These are phyloP conservation scores for Nannoperca obscura DNA, from an alignment of 2,797 vertebrate genomes.

Conservation along the genomic window DNA sequence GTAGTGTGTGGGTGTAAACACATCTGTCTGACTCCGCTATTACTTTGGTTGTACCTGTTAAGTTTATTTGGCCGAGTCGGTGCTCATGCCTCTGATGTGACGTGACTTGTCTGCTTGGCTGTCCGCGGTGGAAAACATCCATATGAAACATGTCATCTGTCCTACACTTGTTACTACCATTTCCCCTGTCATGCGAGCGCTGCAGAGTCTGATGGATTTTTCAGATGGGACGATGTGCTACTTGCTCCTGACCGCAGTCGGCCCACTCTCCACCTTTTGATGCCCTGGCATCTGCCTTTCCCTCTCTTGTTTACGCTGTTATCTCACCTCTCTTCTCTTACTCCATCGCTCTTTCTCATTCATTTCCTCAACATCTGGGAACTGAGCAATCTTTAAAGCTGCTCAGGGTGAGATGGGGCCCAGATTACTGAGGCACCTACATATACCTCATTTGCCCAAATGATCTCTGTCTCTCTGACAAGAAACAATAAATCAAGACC, in stretches of 20 bases:
- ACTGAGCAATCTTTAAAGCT: neutral
- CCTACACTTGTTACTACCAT: conserved; percentile 61
- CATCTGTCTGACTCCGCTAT: too few species aligned
- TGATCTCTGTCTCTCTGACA: neutral
- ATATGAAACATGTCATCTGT: conserved; percentile 74
- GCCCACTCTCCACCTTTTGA: conserved; percentile 39
- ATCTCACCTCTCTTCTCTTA: conserved; percentile 20
- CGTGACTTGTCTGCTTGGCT: conserved; percentile 57
- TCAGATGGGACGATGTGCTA: conserved; percentile 69
- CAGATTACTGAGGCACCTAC: neutral
- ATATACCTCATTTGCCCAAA: neutral
- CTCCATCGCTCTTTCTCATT: conserved; percentile 7
- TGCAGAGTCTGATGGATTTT: conserved; percentile 74
- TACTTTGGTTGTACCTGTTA: neutral
- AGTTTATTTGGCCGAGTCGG: conserved; percentile 13
- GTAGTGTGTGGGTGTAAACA: neutral
- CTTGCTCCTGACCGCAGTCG: conserved; percentile 50
- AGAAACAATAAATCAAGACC: neutral
- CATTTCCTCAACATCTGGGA: conserved; percentile 15
- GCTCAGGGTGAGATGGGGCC: neutral
- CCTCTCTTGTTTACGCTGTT: conserved; percentile 45
- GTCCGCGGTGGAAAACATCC: conserved; percentile 61
- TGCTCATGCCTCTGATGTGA: conserved; percentile 56
- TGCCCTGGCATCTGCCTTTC: conserved; percentile 48
- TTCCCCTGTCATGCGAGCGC: conserved; percentile 55